Evolutionary conservation across 2,113 vertebrate species (phyloP).

Genomic region (Neogobius melanostomus): DNA sequence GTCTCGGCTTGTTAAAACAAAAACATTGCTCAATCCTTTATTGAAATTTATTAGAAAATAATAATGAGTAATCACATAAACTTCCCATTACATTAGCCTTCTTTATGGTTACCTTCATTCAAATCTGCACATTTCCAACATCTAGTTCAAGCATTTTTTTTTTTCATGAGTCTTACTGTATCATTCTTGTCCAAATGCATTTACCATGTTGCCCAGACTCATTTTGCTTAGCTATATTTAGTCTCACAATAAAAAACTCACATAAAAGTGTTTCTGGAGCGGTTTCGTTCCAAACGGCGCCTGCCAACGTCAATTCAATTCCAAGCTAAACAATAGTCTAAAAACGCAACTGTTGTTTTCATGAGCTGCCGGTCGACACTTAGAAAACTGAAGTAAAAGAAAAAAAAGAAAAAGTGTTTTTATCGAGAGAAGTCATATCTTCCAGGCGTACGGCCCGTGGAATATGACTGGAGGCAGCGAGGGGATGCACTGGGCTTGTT

Average conservation of each 20-base stretch:
- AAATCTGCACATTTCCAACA: neutral
- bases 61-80: neutral
- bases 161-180: neutral
- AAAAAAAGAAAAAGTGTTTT: constrained; percentile 65
- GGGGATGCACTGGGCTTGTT: constrained; percentile 42
- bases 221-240: constrained; percentile 66
- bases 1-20: too few relatives aligned
- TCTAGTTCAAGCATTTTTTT: neutral
- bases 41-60: neutral
- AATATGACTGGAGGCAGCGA: constrained; percentile 52
- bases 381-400: constrained; percentile 66
- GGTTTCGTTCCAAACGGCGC: constrained; percentile 50
- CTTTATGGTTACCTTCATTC: neutral
- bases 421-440: constrained; percentile 71
- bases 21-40: neutral
- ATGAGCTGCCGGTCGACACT: constrained; percentile 42
- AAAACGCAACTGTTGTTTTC: constrained; percentile 42
- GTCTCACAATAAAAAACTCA: constrained; percentile 73
- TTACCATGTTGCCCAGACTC: constrained; percentile 28
- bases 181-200: constrained; percentile 1
- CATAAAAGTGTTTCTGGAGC: constrained; percentile 66
- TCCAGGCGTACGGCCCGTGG: constrained; percentile 65
- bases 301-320: constrained; percentile 66
- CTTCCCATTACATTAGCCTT: neutral
- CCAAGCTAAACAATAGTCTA: constrained; percentile 76